Conservation (phyloP, 2,888 invertebrate species). For the Monopis laevigella region DNA sequence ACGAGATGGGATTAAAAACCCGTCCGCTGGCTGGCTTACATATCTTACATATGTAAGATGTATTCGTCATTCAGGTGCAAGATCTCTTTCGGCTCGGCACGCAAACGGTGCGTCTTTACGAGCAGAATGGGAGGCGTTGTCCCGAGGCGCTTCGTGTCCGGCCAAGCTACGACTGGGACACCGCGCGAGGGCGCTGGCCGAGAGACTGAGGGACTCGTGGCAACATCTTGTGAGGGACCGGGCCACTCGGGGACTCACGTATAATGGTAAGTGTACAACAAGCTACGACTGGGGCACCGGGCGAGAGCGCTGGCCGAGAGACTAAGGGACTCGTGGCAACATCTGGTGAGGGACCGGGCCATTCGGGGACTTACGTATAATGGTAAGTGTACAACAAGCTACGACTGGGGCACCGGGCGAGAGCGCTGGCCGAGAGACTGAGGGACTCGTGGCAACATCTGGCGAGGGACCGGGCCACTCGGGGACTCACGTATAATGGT, state of each 20-base stretch:
- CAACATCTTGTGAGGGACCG: constrained; percentile 89
- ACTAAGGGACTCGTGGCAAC: constrained; percentile 91
- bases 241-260: constrained; percentile 83
- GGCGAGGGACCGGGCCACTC: constrained; percentile 85
- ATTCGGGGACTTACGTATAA: constrained; percentile 89
- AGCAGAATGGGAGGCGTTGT: constrained; percentile 67
- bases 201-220: constrained; percentile 84
- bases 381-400: no score
- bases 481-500: constrained; percentile 90
- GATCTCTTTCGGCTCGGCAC: constrained; percentile 58
- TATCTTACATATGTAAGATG: no score
- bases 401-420: constrained; percentile 68
- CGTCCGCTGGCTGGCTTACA: no score
- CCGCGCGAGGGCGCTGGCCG: constrained; percentile 70
- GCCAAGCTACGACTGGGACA: constrained; percentile 66
- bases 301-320: constrained; percentile 70
- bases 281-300: constrained; percentile 67
- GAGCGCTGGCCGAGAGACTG: constrained; percentile 71
- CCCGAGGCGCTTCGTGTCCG: constrained; percentile 66
- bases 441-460: constrained; percentile 94
- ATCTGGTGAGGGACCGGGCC: constrained; percentile 86
- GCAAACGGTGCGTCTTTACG: constrained; percentile 61
- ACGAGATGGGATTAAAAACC: no score
- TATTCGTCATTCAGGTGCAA: no score
- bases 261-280: no score